Base-by-base conservation (phyloP, 2,888 invertebrate genomes). In the Drosophila lacicola region DNA sequence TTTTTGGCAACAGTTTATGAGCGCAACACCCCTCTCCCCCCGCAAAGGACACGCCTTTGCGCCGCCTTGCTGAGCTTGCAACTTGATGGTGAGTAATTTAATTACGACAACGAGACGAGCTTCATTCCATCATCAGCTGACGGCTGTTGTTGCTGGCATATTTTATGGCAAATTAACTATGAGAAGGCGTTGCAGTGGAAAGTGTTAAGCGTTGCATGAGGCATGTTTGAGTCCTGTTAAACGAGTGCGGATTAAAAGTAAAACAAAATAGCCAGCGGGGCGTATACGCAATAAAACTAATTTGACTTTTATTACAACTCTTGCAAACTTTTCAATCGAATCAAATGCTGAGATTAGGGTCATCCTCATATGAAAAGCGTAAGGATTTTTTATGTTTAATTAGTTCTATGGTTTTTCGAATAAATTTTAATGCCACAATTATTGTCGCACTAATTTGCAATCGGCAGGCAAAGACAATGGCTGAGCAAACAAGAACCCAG, bases 1-100 rank as follows among this genome's bases (percentile, higher is more conserved):
- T 84, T 88, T 84, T 84, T 78, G 84, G 88, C 83, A 83, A 83
- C 88, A 86, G 73, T 72, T 84, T 78, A 78, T 71, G 65, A 41
- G 33, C 29, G 49, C 47, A 41, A 25, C 21, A 17, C 29, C 39
- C 29, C 4, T 1, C 8, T 29, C 8, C 29, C 25, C 2, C 29
- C 8, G 2, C 29, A 29, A 8, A 29, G 29, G 19, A 17, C 33
- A 14, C 14, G 33, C 36, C 19, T 8, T 2, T 29, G 25, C 25
- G 25, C 25, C 8, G 25, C 33, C 47, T 37, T 36, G 58, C 29
- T 41, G 34, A 41, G 19, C 56, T 46, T 39, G 53, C 57, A 70
- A 63, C 56, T 67, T 66, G 69, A 49, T 61, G 64, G 53, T 45
- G 58, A 70, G 70, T 89, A 79, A 86, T 87, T 86, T 80, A 84